phyloP scores from a whole-genome alignment of 2,797 vertebrate genomes.

The Myotis findleyi region DNA sequence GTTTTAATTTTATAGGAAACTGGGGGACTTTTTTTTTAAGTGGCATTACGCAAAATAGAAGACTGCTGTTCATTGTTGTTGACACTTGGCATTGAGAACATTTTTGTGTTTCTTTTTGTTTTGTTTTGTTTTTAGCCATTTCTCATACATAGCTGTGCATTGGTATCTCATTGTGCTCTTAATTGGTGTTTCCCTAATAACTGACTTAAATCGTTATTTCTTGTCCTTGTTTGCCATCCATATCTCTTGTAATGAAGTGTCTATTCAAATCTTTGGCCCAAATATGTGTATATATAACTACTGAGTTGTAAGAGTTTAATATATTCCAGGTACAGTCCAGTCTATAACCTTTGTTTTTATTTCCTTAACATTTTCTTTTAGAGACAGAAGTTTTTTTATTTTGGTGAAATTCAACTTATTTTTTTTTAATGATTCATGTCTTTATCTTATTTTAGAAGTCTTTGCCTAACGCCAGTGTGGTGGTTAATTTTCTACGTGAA shows the following conservation, averaged over 20 bases:
- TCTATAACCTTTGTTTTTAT: not conserved
- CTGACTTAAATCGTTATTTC: not conserved
- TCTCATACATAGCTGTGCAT: not conserved
- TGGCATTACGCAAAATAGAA: fast-evolving
- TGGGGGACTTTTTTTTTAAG: not conserved
- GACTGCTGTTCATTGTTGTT: not conserved
- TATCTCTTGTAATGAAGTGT: not conserved
- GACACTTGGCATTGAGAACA: not conserved
- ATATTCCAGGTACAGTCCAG: not conserved
- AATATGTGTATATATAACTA: not conserved
- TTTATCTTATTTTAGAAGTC: not conserved
- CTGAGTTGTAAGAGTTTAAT: constrained; percentile 16
- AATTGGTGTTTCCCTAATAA: not conserved
- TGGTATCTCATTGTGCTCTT: not conserved
- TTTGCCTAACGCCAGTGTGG: not conserved
- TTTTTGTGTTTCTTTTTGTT: not conserved
- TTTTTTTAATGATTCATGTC: not conserved
- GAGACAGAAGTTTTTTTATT: not conserved
- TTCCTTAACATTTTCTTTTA: constrained; percentile 34
- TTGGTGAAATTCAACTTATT: not conserved
- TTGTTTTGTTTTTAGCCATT: not conserved
- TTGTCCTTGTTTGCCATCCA: not conserved
- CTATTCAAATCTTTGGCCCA: not conserved
- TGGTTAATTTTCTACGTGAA: not conserved
- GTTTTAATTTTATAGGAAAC: constrained; percentile 11